These are phyloP conservation scores for Lagodon rhomboides DNA, from an alignment of 2,797 vertebrate species.

Conservation along the genomic window DNA sequence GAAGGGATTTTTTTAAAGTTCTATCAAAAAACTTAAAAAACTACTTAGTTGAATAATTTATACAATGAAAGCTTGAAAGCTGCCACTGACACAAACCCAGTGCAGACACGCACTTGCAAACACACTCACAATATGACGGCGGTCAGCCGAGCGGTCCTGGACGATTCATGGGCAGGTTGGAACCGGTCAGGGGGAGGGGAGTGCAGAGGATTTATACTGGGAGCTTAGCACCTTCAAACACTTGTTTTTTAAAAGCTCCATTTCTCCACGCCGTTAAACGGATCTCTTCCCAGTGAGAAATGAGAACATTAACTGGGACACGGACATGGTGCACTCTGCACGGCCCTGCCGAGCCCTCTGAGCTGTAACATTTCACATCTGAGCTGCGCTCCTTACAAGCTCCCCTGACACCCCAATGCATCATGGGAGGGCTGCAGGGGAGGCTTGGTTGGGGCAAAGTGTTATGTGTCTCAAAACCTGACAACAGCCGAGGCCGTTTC, in stretches of 20 bases:
- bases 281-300: conserved; percentile 74
- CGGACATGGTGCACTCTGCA: conserved; percentile 68
- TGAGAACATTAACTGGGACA: conserved; percentile 79
- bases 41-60: conserved; percentile 68
- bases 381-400: conserved; percentile 72
- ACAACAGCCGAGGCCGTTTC: conserved; percentile 79
- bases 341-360: conserved; percentile 66
- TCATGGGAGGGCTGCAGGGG: conserved; percentile 75
- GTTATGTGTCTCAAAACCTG: conserved; percentile 74
- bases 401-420: conserved; percentile 74
- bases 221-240: conserved; percentile 65
- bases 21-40: conserved; percentile 36
- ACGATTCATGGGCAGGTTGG: conserved; percentile 61
- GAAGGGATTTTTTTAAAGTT: conserved; percentile 39
- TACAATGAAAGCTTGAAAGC: conserved; percentile 32
- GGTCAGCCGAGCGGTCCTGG: conserved; percentile 49
- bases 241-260: conserved; percentile 77
- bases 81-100: conserved; percentile 17
- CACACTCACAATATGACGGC: conserved; percentile 24
- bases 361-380: conserved; percentile 78
- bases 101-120: conserved; percentile 1
- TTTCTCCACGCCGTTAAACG: conserved; percentile 74
- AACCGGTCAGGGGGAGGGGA: conserved; percentile 32
- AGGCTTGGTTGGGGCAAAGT: conserved; percentile 52
- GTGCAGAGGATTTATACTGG: conserved; percentile 63